Conservation (phyloP, 2,888 invertebrate genomes). For the Baronia brevicornis region DNA sequence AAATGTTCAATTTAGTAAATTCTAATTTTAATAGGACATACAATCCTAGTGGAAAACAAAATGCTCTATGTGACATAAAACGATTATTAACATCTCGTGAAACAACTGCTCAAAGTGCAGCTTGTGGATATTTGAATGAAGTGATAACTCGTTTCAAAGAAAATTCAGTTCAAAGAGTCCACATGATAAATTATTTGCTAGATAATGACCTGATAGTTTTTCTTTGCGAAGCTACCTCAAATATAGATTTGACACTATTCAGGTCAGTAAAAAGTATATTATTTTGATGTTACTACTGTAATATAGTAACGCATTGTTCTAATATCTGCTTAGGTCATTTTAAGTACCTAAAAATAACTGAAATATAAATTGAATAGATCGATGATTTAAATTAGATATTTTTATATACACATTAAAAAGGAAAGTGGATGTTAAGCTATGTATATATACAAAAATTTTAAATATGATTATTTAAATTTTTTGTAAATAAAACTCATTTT, state of each 20-base stretch:
- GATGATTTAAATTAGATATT: no score
- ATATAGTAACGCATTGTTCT: no score
- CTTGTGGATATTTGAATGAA: conserved; percentile 57
- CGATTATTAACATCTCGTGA: conserved; percentile 57
- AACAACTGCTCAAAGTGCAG: conserved; percentile 52
- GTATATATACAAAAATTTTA: no score
- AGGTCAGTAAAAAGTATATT: conserved; percentile 31
- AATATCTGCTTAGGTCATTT: no score
- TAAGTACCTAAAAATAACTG: no score
- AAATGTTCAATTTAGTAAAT: conserved; percentile 54
- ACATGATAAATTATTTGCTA: conserved; percentile 51
- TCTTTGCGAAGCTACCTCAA: conserved; percentile 61
- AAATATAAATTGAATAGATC: no score
- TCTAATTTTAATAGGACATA: conserved; percentile 54
- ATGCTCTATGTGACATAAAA: conserved; percentile 60
- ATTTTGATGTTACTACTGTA: not conserved
- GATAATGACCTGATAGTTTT: conserved; percentile 62
- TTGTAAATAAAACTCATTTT: no score
- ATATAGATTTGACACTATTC: conserved; percentile 57
- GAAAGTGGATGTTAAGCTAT: no score
- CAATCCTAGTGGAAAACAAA: conserved; percentile 54
- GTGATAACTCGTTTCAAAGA: conserved; percentile 46
- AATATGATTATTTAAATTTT: no score
- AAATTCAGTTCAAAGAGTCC: conserved; percentile 41
- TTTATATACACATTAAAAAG: no score